phyloP scores from a whole-genome alignment of 2,888 invertebrate species.

The Tineola bisselliella region DNA sequence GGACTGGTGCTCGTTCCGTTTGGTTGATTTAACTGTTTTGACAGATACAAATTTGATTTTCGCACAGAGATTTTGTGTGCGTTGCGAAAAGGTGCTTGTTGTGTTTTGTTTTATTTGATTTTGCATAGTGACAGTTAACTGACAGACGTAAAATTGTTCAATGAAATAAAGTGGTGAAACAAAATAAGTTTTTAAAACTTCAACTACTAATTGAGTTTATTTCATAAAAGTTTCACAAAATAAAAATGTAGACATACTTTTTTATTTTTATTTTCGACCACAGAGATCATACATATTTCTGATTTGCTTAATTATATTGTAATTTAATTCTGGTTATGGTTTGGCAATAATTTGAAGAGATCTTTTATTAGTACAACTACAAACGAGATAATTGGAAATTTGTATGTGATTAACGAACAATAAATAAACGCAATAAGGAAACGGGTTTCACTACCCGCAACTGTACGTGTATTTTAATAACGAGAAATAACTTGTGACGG shows the following conservation, averaged over 20 bases:
- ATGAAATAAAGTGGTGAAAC: neutral
- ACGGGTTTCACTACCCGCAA: neutral
- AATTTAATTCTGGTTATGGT: no score
- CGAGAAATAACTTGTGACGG: neutral
- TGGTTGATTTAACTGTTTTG: slow-evolving; percentile 57
- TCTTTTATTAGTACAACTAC: neutral
- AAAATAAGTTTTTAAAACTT: neutral
- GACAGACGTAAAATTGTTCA: neutral
- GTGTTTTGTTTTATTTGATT: neutral
- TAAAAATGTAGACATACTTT: no score
- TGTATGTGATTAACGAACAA: neutral
- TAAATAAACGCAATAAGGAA: neutral
- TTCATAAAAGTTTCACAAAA: no score
- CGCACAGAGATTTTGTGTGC: slow-evolving; percentile 27
- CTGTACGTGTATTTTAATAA: slow-evolving; percentile 1
- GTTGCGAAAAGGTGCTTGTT: slow-evolving; percentile 1
- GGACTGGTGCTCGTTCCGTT: slow-evolving; percentile 42
- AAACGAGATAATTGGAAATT: neutral
- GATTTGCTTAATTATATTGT: no score
- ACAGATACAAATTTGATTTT: slow-evolving; percentile 57
- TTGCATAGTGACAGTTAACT: slow-evolving; percentile 1
- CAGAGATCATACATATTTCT: no score
- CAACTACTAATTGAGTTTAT: neutral
- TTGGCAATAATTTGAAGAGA: no score
- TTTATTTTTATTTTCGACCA: no score